Evolutionary conservation across 1,140 invertebrate genomes (phyloP).

Genomic region (Battus philenor): DNA sequence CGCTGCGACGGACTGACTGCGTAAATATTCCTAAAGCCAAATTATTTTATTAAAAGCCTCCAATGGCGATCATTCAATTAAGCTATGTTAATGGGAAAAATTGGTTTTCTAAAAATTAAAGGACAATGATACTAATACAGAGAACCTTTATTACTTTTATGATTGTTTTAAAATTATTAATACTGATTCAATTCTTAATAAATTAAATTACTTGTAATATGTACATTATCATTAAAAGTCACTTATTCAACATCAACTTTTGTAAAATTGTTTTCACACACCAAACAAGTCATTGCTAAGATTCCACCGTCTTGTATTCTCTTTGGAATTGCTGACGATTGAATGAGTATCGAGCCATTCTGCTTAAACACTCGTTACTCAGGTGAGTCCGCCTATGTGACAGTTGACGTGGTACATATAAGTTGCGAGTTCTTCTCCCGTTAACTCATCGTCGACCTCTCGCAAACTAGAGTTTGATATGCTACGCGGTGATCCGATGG

Average conservation of each 20-base stretch:
- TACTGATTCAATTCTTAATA: too few relatives aligned
- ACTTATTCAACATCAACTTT: slow-evolving; percentile 9
- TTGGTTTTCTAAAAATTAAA: too few relatives aligned
- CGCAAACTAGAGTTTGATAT: slow-evolving; percentile 85
- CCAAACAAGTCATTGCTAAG: neutral
- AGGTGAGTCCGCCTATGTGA: slow-evolving; percentile 45
- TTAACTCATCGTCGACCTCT: slow-evolving; percentile 81
- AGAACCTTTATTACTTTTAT: too few relatives aligned
- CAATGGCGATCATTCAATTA: too few relatives aligned
- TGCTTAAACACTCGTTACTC: slow-evolving; percentile 30
- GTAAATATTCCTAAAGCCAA: too few relatives aligned
- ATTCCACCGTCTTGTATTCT: neutral
- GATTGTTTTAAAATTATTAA: too few relatives aligned
- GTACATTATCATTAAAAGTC: too few relatives aligned
- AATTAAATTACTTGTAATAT: too few relatives aligned
- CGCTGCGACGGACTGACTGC: too few relatives aligned
- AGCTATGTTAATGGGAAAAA: too few relatives aligned
- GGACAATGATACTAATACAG: too few relatives aligned
- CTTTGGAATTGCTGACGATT: slow-evolving; percentile 1
- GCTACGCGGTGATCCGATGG: slow-evolving; percentile 64
- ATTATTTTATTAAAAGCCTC: too few relatives aligned
- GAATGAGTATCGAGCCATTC: slow-evolving; percentile 5
- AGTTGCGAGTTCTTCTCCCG: slow-evolving; percentile 78
- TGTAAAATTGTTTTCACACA: slow-evolving; percentile 1
- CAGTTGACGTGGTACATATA: slow-evolving; percentile 81